Evolutionary conservation across 2,888 invertebrate genomes (phyloP), one percentile per base, ranked within the genome.

Genomic region (Boloria euphrosyne): DNA sequence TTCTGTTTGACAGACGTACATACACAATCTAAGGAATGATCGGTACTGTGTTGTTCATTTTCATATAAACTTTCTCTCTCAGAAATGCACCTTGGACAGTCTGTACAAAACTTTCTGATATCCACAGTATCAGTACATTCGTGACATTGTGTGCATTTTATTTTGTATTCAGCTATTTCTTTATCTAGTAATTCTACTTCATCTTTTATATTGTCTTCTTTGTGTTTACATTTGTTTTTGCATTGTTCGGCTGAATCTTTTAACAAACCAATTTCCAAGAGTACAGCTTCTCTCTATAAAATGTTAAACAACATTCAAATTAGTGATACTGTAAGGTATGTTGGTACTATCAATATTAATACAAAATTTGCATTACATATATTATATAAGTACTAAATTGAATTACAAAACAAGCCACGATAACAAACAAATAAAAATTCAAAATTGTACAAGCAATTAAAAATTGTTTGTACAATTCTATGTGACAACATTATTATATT

Each of bases 1-100:
- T 82, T 88, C 14, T 83, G 76, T 71, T 91, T 91, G 0, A 86
- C 79, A 27, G 65, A 76, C 77, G 81, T 81, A 67, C 91, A 92
- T 2, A 90, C 80, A 69, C 91, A 92, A 57, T 84, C 86, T 71
- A 75, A 75, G 0, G 75, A 58, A n/a, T 73, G 74, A 68, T 89
- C 86, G 0, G 67, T 63, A 7, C 7, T 70, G 54, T 90, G 91
- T 38, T 80, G 76, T 22, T 78, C 83, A 0, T 75, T 81, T 69
- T 76, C 70, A 2, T 73, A 71, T 3, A 80, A 59, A 73, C 90
- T 90, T 2, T 86, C 80, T 57, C 83, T 80, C 68, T 82, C 76
- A 61, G 75, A 72, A 5, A 71, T 49, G 74, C 92, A 92, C 66
- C 80, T 80, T 0, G 90, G 88, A 70, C 92, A 91, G 67, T 92